phyloP scores from a whole-genome alignment of 2,888 invertebrate species.

The Noctua pronuba region DNA sequence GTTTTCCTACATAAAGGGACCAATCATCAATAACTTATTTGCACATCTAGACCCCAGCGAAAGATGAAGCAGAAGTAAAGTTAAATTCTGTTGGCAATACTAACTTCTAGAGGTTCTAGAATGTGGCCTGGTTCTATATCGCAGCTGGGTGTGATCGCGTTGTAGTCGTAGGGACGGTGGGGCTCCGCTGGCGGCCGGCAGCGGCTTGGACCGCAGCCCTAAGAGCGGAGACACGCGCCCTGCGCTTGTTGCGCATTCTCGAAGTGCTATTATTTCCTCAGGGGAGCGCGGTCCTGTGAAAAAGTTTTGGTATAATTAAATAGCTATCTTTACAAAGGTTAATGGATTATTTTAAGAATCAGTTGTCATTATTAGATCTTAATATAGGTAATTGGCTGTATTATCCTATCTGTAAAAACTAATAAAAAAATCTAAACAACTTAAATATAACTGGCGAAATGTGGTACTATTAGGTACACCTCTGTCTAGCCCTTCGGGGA shows the following conservation, averaged over 20 bases:
- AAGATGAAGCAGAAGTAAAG: neutral
- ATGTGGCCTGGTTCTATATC: slow-evolving; percentile 89
- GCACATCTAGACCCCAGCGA: neutral
- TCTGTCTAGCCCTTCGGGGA: too few relatives aligned
- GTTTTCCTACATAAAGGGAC: neutral
- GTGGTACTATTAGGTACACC: too few relatives aligned
- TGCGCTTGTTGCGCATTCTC: slow-evolving; percentile 95
- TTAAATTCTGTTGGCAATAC: slow-evolving; percentile 27
- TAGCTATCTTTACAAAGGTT: neutral
- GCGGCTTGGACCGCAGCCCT: slow-evolving; percentile 91
- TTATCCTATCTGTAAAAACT: too few relatives aligned
- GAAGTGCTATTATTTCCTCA: slow-evolving; percentile 96
- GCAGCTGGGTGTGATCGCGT: slow-evolving; percentile 90
- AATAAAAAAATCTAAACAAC: too few relatives aligned
- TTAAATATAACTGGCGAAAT: too few relatives aligned
- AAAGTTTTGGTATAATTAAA: neutral
- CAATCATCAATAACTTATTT: neutral
- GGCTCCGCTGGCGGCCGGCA: slow-evolving; percentile 94
- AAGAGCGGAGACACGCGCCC: slow-evolving; percentile 91
- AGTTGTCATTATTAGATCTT: neutral
- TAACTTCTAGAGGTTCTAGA: slow-evolving; percentile 88
- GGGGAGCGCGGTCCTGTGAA: slow-evolving; percentile 83
- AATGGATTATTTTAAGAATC: neutral
- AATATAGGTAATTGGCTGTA: neutral
- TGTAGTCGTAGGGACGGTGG: slow-evolving; percentile 90